Evolutionary conservation across 2,888 invertebrate genomes (phyloP).

Genomic region (Hesperia comma): DNA sequence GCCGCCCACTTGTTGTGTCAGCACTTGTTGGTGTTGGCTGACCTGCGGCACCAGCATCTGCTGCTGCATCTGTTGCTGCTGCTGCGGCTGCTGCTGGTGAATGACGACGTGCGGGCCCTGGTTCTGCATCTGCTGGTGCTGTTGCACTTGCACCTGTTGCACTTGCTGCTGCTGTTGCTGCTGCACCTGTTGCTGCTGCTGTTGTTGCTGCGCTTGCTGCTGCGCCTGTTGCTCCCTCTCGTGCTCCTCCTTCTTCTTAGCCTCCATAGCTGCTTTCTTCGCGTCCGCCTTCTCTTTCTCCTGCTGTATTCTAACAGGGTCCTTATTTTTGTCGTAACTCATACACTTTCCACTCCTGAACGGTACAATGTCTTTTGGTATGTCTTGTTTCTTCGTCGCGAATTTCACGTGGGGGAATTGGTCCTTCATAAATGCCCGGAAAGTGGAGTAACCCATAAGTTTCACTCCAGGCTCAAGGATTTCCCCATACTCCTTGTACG

Average conservation of each 20-base stretch:
- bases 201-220: constrained; percentile 62
- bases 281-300: constrained; percentile 80
- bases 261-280: constrained; percentile 79
- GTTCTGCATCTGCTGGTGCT: constrained; percentile 73
- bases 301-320: constrained; percentile 76
- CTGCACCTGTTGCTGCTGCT: constrained; percentile 64
- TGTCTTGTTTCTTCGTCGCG: constrained; percentile 84
- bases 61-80: constrained; percentile 72
- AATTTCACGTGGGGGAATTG: constrained; percentile 92
- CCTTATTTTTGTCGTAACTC: constrained; percentile 81
- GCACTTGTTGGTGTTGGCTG: constrained; percentile 79
- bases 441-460: constrained; percentile 91
- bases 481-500: constrained; percentile 89
- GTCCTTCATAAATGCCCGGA: constrained; percentile 91
- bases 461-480: constrained; percentile 88
- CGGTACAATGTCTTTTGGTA: constrained; percentile 77
- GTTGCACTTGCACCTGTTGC: constrained; percentile 72
- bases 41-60: constrained; percentile 80
- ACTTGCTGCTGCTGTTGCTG: constrained; percentile 71
- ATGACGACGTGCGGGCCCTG: constrained; percentile 73
- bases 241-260: constrained; percentile 79
- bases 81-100: constrained; percentile 69
- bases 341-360: constrained; percentile 83
- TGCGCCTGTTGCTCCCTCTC: constrained; percentile 73
- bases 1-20: constrained; percentile 71